These are phyloP conservation scores for Trilocha varians DNA, from an alignment of 2,888 invertebrate species.

Conservation along the genomic window DNA sequence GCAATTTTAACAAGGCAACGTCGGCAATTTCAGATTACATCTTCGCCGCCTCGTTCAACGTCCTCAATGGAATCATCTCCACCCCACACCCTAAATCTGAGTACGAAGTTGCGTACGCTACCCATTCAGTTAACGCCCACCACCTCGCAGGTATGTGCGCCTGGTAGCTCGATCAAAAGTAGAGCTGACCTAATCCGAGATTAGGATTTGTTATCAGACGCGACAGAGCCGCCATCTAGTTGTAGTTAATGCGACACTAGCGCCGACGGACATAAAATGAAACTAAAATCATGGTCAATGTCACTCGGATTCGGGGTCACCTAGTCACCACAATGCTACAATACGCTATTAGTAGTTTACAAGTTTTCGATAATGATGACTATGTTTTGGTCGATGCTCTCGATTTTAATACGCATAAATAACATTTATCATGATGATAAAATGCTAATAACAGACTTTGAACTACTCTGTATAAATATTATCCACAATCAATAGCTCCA, in stretches of 20 bases:
- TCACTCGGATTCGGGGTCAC: constrained; percentile 2
- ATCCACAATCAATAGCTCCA: too few species aligned
- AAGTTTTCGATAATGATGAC: too few species aligned
- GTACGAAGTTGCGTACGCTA: constrained; percentile 59
- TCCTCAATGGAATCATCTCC: constrained; percentile 44
- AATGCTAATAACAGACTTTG: too few species aligned
- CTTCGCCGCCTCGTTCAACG: constrained; percentile 44
- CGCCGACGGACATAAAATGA: background rate
- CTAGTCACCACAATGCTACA: background rate
- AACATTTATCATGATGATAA: too few species aligned
- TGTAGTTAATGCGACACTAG: background rate
- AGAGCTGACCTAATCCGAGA: constrained; percentile 54
- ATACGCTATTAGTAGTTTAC: too few species aligned
- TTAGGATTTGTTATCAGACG: constrained; percentile 18
- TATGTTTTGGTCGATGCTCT: too few species aligned
- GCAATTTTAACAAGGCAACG: too few species aligned
- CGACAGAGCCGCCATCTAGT: constrained; percentile 15
- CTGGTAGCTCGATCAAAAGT: constrained; percentile 56
- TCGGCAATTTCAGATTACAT: constrained; percentile 42
- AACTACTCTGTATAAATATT: too few species aligned
- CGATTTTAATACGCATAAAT: too few species aligned
- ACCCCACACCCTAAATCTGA: constrained; percentile 53
- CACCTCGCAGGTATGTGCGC: constrained; percentile 61
- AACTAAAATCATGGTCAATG: background rate
- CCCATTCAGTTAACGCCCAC: constrained; percentile 62